Conservation (phyloP, 2,113 vertebrate genomes). For the Mus pahari region DNA sequence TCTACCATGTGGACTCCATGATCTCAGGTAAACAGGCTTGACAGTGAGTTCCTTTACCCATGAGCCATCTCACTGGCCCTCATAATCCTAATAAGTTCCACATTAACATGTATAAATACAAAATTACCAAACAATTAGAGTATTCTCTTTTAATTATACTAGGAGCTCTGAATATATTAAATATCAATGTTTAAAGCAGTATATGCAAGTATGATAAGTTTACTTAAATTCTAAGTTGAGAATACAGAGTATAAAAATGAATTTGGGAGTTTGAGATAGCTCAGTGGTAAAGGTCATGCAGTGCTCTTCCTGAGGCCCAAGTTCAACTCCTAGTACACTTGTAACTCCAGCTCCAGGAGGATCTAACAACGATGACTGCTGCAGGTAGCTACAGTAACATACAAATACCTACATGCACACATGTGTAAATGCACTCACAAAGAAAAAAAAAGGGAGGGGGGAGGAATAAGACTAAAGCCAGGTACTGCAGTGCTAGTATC, state of each 20-base stretch:
- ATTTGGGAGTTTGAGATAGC: neutral
- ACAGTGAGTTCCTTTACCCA: neutral
- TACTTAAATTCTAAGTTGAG: conserved; percentile 37
- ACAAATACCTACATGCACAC: neutral
- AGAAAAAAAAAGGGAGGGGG: neutral
- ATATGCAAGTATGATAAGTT: neutral
- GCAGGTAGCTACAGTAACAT: neutral
- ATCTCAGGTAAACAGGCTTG: neutral
- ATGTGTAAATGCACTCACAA: neutral
- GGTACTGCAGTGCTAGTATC: neutral
- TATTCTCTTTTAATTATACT: neutral
- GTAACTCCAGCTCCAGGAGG: neutral
- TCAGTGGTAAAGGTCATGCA: neutral
- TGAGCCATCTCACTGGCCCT: neutral
- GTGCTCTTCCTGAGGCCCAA: neutral
- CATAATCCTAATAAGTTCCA: neutral
- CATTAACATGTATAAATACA: neutral
- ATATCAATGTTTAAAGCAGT: neutral
- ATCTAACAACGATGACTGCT: neutral
- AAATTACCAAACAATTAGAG: neutral
- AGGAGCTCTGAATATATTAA: conserved; percentile 1
- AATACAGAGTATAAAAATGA: conserved; percentile 36
- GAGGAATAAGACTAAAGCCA: neutral
- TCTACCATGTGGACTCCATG: no score
- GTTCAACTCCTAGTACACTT: neutral